Evolutionary conservation across 2,888 invertebrate genomes (phyloP).

Genomic region (Eupeodes latifasciatus): DNA sequence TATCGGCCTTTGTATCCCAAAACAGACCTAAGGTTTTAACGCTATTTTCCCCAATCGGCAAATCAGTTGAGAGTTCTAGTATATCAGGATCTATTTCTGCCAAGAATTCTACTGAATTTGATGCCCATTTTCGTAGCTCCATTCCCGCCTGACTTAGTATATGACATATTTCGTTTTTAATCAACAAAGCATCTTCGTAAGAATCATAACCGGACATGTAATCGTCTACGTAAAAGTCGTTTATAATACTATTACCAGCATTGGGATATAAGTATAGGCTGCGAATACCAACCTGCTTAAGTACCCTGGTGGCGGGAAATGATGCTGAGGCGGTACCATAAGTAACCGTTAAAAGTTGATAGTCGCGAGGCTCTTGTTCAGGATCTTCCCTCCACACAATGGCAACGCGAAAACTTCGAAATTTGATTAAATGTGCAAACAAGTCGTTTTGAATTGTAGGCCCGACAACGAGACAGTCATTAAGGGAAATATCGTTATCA

Average conservation of each 20-base stretch:
- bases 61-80: not conserved
- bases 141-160: not conserved
- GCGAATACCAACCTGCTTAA: not conserved
- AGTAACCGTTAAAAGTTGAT: not conserved
- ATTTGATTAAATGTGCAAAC: not conserved
- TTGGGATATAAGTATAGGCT: not conserved
- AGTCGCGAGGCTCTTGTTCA: not conserved
- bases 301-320: not conserved
- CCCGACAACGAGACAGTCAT: conserved; percentile 16
- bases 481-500: conserved; percentile 46
- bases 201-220: not conserved
- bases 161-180: not conserved
- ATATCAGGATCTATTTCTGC: not conserved
- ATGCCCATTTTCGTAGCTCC: conserved; percentile 5
- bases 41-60: not conserved
- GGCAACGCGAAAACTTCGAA: not conserved
- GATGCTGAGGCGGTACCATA: not conserved
- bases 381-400: not conserved
- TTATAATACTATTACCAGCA: conserved; percentile 1
- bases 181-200: not conserved
- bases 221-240: conserved; percentile 2
- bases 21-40: not conserved
- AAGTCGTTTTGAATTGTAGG: not conserved
- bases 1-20: too few species aligned
- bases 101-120: not conserved